These are phyloP conservation scores for Eremophila alpestris DNA, from an alignment of 2,797 vertebrate species.

Conservation along the genomic window DNA sequence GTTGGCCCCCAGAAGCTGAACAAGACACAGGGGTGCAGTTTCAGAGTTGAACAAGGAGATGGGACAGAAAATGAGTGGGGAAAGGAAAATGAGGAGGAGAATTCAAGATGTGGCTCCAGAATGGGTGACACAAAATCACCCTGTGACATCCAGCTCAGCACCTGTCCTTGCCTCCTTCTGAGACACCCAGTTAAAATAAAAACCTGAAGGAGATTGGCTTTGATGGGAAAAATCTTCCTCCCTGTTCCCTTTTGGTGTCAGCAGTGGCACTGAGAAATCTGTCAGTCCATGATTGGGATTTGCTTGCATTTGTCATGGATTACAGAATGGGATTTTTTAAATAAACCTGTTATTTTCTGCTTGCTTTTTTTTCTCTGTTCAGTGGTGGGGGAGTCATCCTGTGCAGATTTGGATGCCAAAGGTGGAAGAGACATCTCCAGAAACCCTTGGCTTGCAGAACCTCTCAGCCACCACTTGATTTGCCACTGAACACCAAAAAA, in stretches of 20 bases:
- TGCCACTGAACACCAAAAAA: neutral
- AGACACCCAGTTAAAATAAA: neutral
- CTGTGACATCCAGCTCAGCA: neutral
- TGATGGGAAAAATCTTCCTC: neutral
- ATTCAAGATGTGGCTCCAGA: neutral
- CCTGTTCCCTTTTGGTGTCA: constrained; percentile 4
- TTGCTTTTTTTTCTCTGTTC: neutral
- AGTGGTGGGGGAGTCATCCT: rapidly evolving
- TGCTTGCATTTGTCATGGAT: constrained; percentile 27
- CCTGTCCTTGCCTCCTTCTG: neutral
- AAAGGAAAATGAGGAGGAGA: neutral
- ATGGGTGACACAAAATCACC: neutral
- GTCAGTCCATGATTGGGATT: neutral
- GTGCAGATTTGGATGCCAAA: neutral
- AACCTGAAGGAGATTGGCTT: neutral
- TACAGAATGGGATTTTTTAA: neutral
- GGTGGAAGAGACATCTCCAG: neutral
- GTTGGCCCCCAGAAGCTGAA: neutral
- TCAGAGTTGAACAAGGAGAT: neutral
- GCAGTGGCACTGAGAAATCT: neutral
- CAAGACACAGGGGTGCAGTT: neutral
- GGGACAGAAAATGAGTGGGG: neutral
- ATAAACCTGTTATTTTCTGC: neutral
- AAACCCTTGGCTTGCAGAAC: constrained; percentile 14
- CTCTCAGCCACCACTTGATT: neutral